Evolutionary conservation across 2,113 vertebrate species (phyloP), one percentile per base, ranked within the genome.

Genomic region (Rafetus swinhoei): DNA sequence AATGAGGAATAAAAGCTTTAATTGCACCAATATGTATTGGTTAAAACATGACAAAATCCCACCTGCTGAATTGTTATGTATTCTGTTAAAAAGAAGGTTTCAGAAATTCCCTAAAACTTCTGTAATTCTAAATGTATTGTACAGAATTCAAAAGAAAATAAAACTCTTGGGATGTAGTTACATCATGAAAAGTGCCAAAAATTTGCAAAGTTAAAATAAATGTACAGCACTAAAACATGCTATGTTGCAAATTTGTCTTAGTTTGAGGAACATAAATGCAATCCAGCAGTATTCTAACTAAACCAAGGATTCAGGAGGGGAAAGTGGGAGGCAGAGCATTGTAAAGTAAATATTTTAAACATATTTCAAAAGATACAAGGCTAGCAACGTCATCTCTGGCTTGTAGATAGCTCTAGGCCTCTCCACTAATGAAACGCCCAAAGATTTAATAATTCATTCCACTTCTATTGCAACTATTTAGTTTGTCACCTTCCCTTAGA

Each of bases 41-140:
- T 81, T 84, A 95, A 69, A 93, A 94, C 39, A 81, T 24, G 11
- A 91, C 56, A n/a, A 79, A 93, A 93, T 55, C 24, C 55, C 81
- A 69, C 21, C 92, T 3, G 39, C 25, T 79, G 24, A 83, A 90
- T 87, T 53, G 76, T 53, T 35, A 3, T 29, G 86, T 35, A 84
- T 18, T 60, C 9, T 87, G 25, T 52, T 87, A 77, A 29, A 82
- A 35, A 7, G 25, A 53, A 62, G n/a, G n/a, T 35, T 35, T 35
- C 22, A 90, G n/a, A 80, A 24, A 89, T 11, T 1, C 1, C 88
- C 11, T 9, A 85, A n/a, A 3, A 27, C 21, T 82, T 86, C 50
- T 81, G 56, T 88, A 92, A 86, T 57, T 32, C 72, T 59, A 84
- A 90, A 95, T 35, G 27, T 22, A 50, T 62, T 0, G 0, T 1